These are phyloP conservation scores for Leptogaster cylindrica DNA, from an alignment of 2,888 invertebrate genomes.

Conservation along the genomic window DNA sequence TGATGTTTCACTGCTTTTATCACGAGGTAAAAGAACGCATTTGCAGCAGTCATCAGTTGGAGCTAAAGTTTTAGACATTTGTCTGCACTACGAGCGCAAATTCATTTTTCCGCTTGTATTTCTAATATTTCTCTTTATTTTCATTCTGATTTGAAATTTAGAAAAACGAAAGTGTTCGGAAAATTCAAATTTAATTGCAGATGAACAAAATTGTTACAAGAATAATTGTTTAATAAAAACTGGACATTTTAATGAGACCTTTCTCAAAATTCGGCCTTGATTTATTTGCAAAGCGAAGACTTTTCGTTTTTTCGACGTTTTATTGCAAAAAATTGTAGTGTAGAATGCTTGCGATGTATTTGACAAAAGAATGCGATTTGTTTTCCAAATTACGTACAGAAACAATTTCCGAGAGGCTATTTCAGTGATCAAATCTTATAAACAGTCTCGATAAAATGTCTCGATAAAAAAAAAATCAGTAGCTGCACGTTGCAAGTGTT, in stretches of 20 bases:
- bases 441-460: too few relatives aligned
- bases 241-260: neutral
- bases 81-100: constrained; percentile 29
- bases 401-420: too few relatives aligned
- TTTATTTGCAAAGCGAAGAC: neutral
- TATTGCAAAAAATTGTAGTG: constrained; percentile 21
- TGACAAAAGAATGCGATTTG: neutral
- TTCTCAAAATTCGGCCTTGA: constrained; percentile 10
- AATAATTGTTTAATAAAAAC: neutral
- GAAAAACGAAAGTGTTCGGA: neutral
- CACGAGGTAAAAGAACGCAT: constrained; percentile 10
- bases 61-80: constrained; percentile 19
- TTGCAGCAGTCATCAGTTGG: constrained; percentile 23
- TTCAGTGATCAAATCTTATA: too few relatives aligned
- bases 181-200: neutral
- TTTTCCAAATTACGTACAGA: too few relatives aligned
- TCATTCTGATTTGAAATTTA: constrained; percentile 4
- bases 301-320: constrained; percentile 28
- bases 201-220: constrained; percentile 11
- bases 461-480: neutral
- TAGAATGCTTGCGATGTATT: constrained; percentile 18
- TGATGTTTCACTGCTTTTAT: constrained; percentile 33
- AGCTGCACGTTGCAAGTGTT: constrained; percentile 15
- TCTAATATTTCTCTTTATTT: too few relatives aligned
- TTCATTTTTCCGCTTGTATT: constrained; percentile 19